Base-by-base conservation (phyloP, 2,113 vertebrate genomes). In the Pimephales promelas region DNA sequence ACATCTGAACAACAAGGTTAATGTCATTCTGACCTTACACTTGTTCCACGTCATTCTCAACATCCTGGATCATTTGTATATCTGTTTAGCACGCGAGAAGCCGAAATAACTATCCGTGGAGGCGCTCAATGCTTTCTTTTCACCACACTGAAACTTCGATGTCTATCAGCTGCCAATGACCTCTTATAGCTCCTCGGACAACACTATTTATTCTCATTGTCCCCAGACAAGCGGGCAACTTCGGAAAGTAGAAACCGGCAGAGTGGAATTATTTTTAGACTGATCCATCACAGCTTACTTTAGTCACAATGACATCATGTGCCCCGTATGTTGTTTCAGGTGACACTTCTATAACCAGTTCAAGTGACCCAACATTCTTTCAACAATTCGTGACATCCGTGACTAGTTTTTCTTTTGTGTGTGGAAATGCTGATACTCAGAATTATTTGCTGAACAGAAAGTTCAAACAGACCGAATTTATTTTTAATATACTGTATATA, bases 1-100 rank as follows among this genome's bases (percentile, higher is more conserved):
- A 73, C 43, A 45, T 40, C 75, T 24, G 22, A 78, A 61, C 36
- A 78, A 28, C 34, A 24, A 26, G 56, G 56, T 45, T 78, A 61
- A 62, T 61, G 14, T 26, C 36, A 61, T 78, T 62, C n/a, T 61
- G 36, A 78, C 76, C 76, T 45, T 24, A 26, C 36, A 3, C 36
- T 59, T 59, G 54, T 77, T 34, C 54, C 36, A 2, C 10, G 1
- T 18, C 75, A 11, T 57, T 77, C 40, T 57, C 71, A 73, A 20
- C 45, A 73, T 73, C 71, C 28, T 28, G 43, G 71, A 10, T 49
- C 71, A 28, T 73, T 28, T 26, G 28, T 73, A 26, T 45, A 47
- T 73, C 71, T 4, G 8, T 52, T 49, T 28, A 49, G 7, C 24
- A 24, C 0, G 14, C 36, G 34, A 22, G 9, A 2, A 31, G 34